Percentiles rank a stretch among this genome's conserved stretches.
These are phyloP conservation scores for Zaprionus tsacasi DNA, from an alignment of 1,140 invertebrate genomes.

Conservation along the genomic window DNA sequence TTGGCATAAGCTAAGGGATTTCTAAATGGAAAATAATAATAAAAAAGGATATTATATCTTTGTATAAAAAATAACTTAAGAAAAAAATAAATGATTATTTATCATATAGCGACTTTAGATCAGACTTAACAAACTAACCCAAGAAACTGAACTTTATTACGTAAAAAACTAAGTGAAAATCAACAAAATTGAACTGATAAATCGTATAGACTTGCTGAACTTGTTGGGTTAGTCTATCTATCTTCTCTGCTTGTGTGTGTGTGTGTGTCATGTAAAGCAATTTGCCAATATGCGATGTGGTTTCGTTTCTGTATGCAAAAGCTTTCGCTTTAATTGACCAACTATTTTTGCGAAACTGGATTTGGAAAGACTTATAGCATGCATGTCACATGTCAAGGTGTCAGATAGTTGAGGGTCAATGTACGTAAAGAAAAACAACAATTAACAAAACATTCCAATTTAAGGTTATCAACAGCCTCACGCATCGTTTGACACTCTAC, in stretches of 20 bases:
- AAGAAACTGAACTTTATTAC: neutral
- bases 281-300: constrained; percentile 5
- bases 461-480: constrained; percentile 58
- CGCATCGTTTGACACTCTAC: constrained; percentile 25
- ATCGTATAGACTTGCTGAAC: neutral
- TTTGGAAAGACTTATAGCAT: constrained; percentile 35
- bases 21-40: neutral
- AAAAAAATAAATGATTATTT: neutral
- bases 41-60: neutral
- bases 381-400: constrained; percentile 73
- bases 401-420: constrained; percentile 34
- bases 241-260: neutral
- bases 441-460: constrained; percentile 42
- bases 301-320: constrained; percentile 21
- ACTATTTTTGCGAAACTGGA: constrained; percentile 23
- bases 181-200: neutral
- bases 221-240: neutral
- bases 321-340: constrained; percentile 60
- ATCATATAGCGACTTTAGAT: too few species aligned
- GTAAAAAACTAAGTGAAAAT: neutral
- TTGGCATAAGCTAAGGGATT: neutral
- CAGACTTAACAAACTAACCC: too few species aligned
- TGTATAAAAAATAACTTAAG: too few species aligned
- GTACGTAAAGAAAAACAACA: constrained; percentile 22
- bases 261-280: neutral